phyloP scores from a whole-genome alignment of 2,797 vertebrate species.

The Pseudochirops cupreus region DNA sequence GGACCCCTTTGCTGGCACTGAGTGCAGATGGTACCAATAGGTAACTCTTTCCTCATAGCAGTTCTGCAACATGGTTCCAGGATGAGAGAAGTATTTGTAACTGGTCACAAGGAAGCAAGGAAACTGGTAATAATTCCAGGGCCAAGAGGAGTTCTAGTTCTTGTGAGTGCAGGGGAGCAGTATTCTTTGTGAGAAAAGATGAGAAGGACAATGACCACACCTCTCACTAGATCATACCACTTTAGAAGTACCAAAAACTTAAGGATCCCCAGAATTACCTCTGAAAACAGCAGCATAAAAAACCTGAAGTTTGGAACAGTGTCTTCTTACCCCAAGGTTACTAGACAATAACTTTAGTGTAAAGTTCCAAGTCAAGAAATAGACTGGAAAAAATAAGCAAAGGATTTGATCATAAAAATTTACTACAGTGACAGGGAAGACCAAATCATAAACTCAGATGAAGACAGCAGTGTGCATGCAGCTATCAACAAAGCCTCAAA shows the following conservation, averaged over 20 bases:
- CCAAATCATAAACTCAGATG: not conserved
- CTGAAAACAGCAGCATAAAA: not conserved
- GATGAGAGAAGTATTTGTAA: not conserved
- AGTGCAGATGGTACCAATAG: not conserved
- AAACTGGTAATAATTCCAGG: not conserved
- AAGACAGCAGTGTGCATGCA: not conserved
- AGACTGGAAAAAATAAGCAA: not conserved
- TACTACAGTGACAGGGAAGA: not conserved
- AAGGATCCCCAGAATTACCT: not conserved
- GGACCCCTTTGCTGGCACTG: not conserved
- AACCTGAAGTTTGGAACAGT: not conserved
- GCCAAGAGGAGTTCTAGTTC: not conserved
- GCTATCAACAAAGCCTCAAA: too few species aligned
- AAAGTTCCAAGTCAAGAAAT: not conserved
- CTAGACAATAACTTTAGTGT: not conserved
- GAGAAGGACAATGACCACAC: not conserved
- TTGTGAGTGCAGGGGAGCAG: not conserved
- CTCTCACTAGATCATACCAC: not conserved
- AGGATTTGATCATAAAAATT: not conserved
- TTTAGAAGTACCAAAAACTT: not conserved
- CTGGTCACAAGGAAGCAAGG: not conserved
- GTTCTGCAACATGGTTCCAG: not conserved
- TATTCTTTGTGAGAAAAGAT: not conserved
- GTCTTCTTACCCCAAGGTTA: not conserved
- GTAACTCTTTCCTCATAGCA: not conserved